A percentile compares a stretch with the other conserved stretches of the same genome.
Evolutionary conservation across 2,113 vertebrate species (phyloP).

Genomic region (Benitochromis conjunctus): DNA sequence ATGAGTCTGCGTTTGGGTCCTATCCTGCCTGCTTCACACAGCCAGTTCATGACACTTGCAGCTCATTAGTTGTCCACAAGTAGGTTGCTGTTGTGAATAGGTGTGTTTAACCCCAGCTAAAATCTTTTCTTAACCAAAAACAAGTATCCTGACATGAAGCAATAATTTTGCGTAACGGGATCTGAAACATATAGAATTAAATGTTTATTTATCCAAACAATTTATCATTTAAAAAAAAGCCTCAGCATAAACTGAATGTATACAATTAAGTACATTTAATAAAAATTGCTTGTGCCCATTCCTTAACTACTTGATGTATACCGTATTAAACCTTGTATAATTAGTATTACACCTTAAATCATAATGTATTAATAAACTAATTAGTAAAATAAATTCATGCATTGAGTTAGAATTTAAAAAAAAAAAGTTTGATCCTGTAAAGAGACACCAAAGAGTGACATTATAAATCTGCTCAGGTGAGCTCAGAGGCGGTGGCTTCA

Average conservation of each 20-base stretch:
- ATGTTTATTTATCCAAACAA: not conserved
- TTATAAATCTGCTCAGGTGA: conserved; percentile 51
- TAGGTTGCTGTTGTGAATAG: not conserved
- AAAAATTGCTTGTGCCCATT: not conserved
- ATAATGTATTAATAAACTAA: fast-evolving
- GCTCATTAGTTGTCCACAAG: too few relatives aligned
- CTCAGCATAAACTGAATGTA: not conserved
- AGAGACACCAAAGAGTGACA: not conserved
- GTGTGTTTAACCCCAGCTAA: not conserved
- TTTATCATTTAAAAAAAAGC: not conserved
- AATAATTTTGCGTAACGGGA: not conserved
- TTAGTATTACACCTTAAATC: not conserved
- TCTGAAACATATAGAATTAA: not conserved
- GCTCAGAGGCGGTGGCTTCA: conserved; percentile 58
- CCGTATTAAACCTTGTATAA: fast-evolving
- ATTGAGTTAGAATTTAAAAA: not conserved
- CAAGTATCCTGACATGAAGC: not conserved
- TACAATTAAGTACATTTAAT: fast-evolving
- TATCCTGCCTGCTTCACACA: too few relatives aligned
- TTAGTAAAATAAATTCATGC: not conserved
- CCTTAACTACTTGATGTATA: not conserved
- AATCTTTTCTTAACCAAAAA: not conserved
- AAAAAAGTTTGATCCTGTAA: fast-evolving
- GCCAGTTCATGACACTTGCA: too few relatives aligned
- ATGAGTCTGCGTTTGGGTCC: too few relatives aligned